Conservation (phyloP, 1,140 invertebrate species). For the Ceratosolen fusciceps region DNA sequence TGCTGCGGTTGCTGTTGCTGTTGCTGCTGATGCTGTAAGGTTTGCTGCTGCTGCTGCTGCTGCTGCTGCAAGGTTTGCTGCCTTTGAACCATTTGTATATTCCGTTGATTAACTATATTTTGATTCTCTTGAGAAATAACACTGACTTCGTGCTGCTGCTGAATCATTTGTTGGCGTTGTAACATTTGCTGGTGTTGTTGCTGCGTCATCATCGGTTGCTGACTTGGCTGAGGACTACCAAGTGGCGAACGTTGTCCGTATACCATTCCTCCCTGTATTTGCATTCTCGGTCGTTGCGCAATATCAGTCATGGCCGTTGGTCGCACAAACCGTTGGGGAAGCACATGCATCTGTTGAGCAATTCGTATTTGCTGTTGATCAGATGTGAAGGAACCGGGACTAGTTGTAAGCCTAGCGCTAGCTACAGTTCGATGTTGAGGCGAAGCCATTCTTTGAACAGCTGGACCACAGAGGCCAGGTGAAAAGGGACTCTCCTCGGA, state of each 20-base stretch:
- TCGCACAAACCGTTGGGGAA: conserved; percentile 66
- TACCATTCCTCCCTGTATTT: conserved; percentile 63
- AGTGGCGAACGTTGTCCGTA: conserved; percentile 67
- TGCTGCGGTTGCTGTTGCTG: conserved; percentile 67
- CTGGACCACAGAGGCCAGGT: conserved; percentile 67
- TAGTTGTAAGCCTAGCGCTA: conserved; percentile 69
- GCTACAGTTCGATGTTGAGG: conserved; percentile 72
- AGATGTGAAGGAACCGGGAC: conserved; percentile 69
- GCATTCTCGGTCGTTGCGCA: conserved; percentile 64
- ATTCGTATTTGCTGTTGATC: conserved; percentile 61
- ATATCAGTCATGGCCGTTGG: conserved; percentile 62
- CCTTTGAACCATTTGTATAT: conserved; percentile 68
- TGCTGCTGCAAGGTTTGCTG: conserved; percentile 73
- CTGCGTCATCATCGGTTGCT: conserved; percentile 62
- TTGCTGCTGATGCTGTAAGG: no score
- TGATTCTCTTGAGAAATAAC: conserved; percentile 57
- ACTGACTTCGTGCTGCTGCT: conserved; percentile 71
- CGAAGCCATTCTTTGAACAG: conserved; percentile 73
- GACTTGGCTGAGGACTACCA: conserved; percentile 63
- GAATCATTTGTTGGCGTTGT: conserved; percentile 67
- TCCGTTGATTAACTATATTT: conserved; percentile 61
- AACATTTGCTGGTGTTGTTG: conserved; percentile 73
- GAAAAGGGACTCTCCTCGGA: conserved; percentile 73
- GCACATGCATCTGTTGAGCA: conserved; percentile 64
- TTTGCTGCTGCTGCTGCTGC: conserved; percentile 65